phyloP scores from a whole-genome alignment of 64 coral and sea anemone genomes.

The Stylophora pistillata region DNA sequence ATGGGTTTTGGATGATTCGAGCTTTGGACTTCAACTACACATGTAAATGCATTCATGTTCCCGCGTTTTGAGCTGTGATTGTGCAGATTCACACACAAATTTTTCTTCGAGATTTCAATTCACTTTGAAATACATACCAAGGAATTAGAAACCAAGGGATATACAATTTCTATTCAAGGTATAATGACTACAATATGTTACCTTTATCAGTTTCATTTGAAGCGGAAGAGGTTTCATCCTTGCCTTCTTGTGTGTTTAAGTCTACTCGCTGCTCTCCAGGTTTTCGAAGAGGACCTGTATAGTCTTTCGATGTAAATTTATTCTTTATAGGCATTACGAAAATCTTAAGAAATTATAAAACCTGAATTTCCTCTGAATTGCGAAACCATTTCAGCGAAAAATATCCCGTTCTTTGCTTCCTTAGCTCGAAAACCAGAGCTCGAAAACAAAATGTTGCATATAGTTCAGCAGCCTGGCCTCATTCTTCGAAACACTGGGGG shows the following conservation, averaged over 20 bases:
- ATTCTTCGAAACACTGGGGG: too few relatives aligned
- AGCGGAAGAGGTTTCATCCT: not conserved
- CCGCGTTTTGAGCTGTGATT: too few relatives aligned
- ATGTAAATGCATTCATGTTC: too few relatives aligned
- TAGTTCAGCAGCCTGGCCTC: not conserved
- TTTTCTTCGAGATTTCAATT: too few relatives aligned
- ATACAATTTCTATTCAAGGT: not conserved
- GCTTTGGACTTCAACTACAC: too few relatives aligned
- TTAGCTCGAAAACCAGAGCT: not conserved
- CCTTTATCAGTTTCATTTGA: slow-evolving; percentile 14
- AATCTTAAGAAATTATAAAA: not conserved
- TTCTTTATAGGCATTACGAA: not conserved
- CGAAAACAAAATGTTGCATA: too few relatives aligned
- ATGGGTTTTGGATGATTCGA: too few relatives aligned
- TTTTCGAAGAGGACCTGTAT: not conserved
- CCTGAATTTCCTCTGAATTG: not conserved
- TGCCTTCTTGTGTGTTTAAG: not conserved
- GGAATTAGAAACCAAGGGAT: not conserved
- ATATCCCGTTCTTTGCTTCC: not conserved
- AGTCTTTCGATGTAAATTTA: not conserved
- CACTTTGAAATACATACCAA: not conserved
- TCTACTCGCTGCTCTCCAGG: not conserved
- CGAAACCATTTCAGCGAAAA: not conserved
- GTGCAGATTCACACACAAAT: too few relatives aligned
- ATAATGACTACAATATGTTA: not conserved